Evolutionary conservation across 1,140 invertebrate genomes (phyloP).

Genomic region (Drosophila quadrilineata): DNA sequence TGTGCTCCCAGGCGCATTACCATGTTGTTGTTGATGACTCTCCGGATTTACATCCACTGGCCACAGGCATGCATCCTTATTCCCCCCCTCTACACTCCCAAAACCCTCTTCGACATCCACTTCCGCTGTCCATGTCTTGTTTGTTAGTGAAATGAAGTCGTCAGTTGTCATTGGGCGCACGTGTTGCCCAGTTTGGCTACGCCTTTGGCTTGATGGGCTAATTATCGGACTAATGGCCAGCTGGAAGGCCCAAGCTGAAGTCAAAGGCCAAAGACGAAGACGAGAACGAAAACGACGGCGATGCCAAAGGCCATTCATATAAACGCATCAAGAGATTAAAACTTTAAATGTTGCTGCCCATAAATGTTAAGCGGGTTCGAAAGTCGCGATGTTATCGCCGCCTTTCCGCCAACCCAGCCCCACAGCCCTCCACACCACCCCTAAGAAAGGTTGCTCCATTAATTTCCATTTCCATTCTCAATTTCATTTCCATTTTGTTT

Average conservation of each 20-base stretch:
- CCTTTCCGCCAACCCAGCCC: too few relatives aligned
- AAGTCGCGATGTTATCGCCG: slow-evolving; percentile 12
- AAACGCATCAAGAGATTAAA: slow-evolving; percentile 55
- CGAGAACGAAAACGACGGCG: too few relatives aligned
- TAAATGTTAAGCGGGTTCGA: slow-evolving; percentile 16
- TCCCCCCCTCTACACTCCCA: background rate
- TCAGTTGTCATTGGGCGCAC: slow-evolving; percentile 40
- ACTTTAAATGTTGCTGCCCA: slow-evolving; percentile 55
- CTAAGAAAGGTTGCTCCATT: slow-evolving; percentile 42
- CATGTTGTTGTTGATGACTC: too few relatives aligned
- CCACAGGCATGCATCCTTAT: background rate
- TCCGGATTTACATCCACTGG: slow-evolving; percentile 44
- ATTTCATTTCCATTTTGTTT: slow-evolving; percentile 50
- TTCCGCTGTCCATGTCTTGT: too few relatives aligned
- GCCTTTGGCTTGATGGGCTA: too few relatives aligned
- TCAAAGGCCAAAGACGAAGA: slow-evolving; percentile 14
- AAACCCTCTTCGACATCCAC: background rate
- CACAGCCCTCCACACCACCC: too few relatives aligned
- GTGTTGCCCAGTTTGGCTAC: slow-evolving; percentile 35
- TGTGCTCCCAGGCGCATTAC: slow-evolving; percentile 28
- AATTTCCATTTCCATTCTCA: too few relatives aligned
- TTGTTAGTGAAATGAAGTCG: background rate
- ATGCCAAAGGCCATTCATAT: slow-evolving; percentile 29
- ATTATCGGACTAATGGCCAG: slow-evolving; percentile 41
- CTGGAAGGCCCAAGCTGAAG: background rate